Conservation (phyloP, 1,140 invertebrate species). For the Drosophila ananassae region DNA sequence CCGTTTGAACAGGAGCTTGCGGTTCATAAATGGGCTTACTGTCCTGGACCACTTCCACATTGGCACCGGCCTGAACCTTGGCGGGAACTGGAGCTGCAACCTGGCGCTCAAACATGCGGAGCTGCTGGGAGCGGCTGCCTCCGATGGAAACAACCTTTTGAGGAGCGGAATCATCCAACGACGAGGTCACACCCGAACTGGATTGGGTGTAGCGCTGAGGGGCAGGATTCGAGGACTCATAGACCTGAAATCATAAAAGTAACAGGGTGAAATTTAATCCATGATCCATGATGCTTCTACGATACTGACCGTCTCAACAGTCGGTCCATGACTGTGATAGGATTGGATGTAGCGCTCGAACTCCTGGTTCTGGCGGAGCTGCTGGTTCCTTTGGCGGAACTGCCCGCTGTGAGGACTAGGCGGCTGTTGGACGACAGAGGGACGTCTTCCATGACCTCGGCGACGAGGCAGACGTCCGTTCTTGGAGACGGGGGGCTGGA, state of each 20-base stretch:
- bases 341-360: slow-evolving; percentile 81
- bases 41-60: slow-evolving; percentile 51
- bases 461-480: slow-evolving; percentile 51
- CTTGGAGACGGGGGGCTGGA: slow-evolving; percentile 5
- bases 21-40: slow-evolving; percentile 69
- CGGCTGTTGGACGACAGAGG: slow-evolving; percentile 56
- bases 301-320: slow-evolving; percentile 75
- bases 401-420: slow-evolving; percentile 58
- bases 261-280: neutral
- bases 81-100: slow-evolving; percentile 59
- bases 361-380: slow-evolving; percentile 76
- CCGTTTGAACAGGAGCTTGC: slow-evolving; percentile 22
- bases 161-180: slow-evolving; percentile 15
- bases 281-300: neutral
- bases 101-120: slow-evolving; percentile 77
- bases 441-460: slow-evolving; percentile 52
- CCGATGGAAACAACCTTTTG: slow-evolving; percentile 57
- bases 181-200: slow-evolving; percentile 25
- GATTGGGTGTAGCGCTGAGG: slow-evolving; percentile 67
- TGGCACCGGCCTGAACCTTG: slow-evolving; percentile 41
- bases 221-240: slow-evolving; percentile 69
- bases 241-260: slow-evolving; percentile 49
- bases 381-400: slow-evolving; percentile 68
- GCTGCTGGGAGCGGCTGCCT: slow-evolving; percentile 44
- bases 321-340: slow-evolving; percentile 76